Percentiles rank a stretch among this genome's conserved stretches.
These are phyloP conservation scores for Nomada goodeniana DNA, from an alignment of 2,888 invertebrate species.

Conservation along the genomic window DNA sequence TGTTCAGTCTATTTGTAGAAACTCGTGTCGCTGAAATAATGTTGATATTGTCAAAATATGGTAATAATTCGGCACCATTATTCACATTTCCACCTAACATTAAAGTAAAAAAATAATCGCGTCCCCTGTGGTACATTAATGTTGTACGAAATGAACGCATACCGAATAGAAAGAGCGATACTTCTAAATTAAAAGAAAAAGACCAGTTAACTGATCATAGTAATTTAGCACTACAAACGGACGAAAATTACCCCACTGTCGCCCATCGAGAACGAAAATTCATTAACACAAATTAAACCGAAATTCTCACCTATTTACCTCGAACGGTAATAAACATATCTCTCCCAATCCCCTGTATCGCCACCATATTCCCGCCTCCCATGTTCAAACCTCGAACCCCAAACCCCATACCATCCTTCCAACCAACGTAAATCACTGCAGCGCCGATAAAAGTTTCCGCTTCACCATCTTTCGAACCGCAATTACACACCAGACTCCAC, in stretches of 20 bases:
- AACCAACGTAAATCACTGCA: conserved; percentile 37
- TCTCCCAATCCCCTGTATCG: neutral
- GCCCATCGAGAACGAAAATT: no score
- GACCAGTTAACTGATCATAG: no score
- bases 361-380: neutral
- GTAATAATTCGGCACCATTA: no score
- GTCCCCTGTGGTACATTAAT: no score
- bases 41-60: neutral
- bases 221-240: no score
- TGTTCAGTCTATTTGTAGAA: conserved; percentile 25
- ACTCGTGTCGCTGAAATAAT: neutral
- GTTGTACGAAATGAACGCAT: no score
- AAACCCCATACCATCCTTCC: neutral
- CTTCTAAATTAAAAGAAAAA: no score
- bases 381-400: neutral
- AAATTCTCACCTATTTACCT: neutral
- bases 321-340: conserved; percentile 12
- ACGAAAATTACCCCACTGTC: no score
- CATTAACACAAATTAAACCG: no score
- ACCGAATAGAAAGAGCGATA: no score
- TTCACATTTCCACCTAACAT: no score
- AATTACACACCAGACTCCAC: conserved; percentile 36
- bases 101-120: no score
- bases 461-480: conserved; percentile 36
- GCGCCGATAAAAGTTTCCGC: conserved; percentile 34